phyloP scores from a whole-genome alignment of 2,797 vertebrate genomes.

The Sebastolobus altivelis region DNA sequence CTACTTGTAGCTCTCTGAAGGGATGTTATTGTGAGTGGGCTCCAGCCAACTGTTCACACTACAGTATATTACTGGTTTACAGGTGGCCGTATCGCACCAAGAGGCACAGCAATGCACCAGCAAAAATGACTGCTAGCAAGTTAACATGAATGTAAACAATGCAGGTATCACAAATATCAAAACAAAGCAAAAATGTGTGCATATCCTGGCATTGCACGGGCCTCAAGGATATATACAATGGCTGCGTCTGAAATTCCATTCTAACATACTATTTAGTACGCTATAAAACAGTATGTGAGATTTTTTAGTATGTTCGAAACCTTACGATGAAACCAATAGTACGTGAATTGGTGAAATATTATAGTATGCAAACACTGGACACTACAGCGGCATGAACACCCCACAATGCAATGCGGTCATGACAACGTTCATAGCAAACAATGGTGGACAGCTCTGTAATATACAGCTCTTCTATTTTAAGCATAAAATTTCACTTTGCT shows the following conservation, averaged over 20 bases:
- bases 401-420: neutral
- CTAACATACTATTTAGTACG: neutral
- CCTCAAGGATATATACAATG: neutral
- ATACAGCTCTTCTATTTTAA: neutral
- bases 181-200: neutral
- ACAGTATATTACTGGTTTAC: neutral
- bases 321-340: neutral
- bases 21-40: neutral
- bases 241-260: neutral
- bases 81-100: neutral
- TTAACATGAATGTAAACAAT: neutral
- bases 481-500: neutral
- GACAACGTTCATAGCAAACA: neutral
- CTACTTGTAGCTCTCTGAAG: neutral
- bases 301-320: neutral
- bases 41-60: conserved; percentile 3
- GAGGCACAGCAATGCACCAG: neutral
- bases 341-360: neutral
- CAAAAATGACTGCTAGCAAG: neutral
- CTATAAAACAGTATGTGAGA: neutral
- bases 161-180: neutral
- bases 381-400: neutral
- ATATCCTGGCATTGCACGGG: neutral
- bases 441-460: neutral
- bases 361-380: neutral